Conservation (phyloP, 1,140 invertebrate species). For the Calycopis cecrops region DNA sequence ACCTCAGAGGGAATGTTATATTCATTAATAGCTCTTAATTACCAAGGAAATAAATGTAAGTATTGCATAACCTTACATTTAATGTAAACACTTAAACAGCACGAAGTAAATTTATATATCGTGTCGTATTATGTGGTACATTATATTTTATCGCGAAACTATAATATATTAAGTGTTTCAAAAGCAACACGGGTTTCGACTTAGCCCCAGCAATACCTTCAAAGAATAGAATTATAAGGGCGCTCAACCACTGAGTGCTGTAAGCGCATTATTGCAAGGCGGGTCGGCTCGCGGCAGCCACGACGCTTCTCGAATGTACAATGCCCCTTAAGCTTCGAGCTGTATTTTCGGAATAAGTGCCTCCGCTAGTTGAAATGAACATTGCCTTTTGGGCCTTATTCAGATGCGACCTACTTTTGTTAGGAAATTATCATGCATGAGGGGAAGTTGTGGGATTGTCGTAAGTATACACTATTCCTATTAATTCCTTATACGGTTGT, state of each 20-base stretch:
- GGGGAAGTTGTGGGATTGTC: slow-evolving; percentile 16
- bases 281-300: slow-evolving; percentile 28
- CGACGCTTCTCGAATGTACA: slow-evolving; percentile 58
- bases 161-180: slow-evolving; percentile 42
- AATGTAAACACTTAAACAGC: background rate
- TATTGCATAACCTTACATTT: too few relatives aligned
- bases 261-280: slow-evolving; percentile 67
- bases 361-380: slow-evolving; percentile 50
- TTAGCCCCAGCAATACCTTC: slow-evolving; percentile 46
- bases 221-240: slow-evolving; percentile 62
- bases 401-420: slow-evolving; percentile 31
- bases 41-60: too few relatives aligned
- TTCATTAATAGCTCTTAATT: too few relatives aligned
- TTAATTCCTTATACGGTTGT: slow-evolving; percentile 9
- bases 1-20: too few relatives aligned
- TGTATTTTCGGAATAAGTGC: slow-evolving; percentile 54
- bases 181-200: slow-evolving; percentile 56
- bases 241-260: slow-evolving; percentile 48
- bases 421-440: slow-evolving; percentile 22
- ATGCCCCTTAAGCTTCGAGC: slow-evolving; percentile 48
- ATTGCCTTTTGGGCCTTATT: slow-evolving; percentile 49
- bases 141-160: slow-evolving; percentile 16
- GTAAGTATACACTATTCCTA: slow-evolving; percentile 19
- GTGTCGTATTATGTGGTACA: slow-evolving; percentile 2
- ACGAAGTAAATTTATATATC: slow-evolving; percentile 4